Conservation (phyloP, 2,888 invertebrate genomes). For the Drosophila birchii region DNA sequence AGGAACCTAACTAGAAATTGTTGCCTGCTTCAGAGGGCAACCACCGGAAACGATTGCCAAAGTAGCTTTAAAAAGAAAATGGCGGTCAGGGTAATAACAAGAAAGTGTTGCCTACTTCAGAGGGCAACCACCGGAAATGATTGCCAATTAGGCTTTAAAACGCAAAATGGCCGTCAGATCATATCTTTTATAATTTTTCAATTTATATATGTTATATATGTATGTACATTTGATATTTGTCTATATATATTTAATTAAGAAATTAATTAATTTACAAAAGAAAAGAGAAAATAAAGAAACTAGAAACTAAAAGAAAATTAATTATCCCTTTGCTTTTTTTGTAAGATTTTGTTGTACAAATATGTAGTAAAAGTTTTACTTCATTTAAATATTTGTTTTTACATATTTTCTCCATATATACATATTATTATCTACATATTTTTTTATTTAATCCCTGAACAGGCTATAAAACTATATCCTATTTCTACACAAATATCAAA, state of each 20-base stretch:
- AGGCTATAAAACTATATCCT: neutral
- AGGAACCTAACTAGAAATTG: too few relatives aligned
- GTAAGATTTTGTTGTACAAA: too few relatives aligned
- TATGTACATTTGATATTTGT: neutral
- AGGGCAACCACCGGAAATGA: neutral
- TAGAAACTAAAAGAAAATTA: neutral
- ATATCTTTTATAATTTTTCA: neutral
- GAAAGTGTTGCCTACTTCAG: conserved; percentile 13
- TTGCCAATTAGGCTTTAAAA: neutral
- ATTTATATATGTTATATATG: neutral
- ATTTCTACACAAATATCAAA: neutral
- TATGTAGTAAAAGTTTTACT: too few relatives aligned
- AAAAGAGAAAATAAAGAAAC: too few relatives aligned
- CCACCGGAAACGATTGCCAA: neutral
- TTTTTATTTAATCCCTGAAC: neutral
- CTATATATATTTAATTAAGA: neutral
- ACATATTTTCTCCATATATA: too few relatives aligned
- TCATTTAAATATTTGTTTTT: too few relatives aligned
- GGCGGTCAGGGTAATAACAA: too few relatives aligned
- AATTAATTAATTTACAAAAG: too few relatives aligned
- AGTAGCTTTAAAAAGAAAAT: neutral
- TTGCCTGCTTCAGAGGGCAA: conserved; percentile 18
- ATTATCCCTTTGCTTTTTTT: neutral
- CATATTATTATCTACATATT: too few relatives aligned
- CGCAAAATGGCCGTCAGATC: neutral